Evolutionary conservation across 1,140 invertebrate genomes (phyloP), one percentile per base, ranked within the genome.

Genomic region (Rhyzopertha dominica): DNA sequence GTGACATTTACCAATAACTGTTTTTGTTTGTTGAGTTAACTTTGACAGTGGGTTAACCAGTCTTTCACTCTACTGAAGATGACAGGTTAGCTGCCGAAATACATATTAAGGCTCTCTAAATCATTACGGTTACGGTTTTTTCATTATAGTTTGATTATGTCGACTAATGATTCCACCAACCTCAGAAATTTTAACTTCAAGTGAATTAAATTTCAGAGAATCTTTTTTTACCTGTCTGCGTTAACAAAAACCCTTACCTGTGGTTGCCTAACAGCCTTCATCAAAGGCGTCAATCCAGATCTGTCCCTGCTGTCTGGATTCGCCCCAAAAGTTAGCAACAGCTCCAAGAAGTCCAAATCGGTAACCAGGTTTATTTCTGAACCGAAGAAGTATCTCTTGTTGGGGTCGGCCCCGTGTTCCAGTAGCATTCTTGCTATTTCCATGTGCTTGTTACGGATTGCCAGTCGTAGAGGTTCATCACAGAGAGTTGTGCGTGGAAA

Each of bases 291-390:
- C 1, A 92, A 66, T 5, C 90, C 90, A 43, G 84, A 81, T 19
- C 90, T 73, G 58, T 90, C 87, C 22, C 82, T 73, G n/a, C 85
- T 84, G 64, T 94, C 87, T 14, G 90, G 86, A 63, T 89, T 77
- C 4, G 90, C 90, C 7, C 90, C 90, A 58, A 89, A 88, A 10
- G 80, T 80, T 13, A 95, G 71, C 38, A 95, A 65, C 36, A 93
- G 68, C 62, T 90, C 82, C 64, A 94, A 67, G 56, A 85, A 90
- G 45, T 88, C 81, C 29, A 86, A 70, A 56, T 93, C 89, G 18
- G 80, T 85, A 2, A 93, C 81, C 29, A 93, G 70, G 63, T 92
- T 93, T 40, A 95, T 89, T 69, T 94, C 90, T 0, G 87, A 79
- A 2, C 90, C 90, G 58, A 93, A 88, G 68, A 94, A 94, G 62